Base-by-base conservation (phyloP, 2,113 vertebrate species). In the Typhlomys cinereus region DNA sequence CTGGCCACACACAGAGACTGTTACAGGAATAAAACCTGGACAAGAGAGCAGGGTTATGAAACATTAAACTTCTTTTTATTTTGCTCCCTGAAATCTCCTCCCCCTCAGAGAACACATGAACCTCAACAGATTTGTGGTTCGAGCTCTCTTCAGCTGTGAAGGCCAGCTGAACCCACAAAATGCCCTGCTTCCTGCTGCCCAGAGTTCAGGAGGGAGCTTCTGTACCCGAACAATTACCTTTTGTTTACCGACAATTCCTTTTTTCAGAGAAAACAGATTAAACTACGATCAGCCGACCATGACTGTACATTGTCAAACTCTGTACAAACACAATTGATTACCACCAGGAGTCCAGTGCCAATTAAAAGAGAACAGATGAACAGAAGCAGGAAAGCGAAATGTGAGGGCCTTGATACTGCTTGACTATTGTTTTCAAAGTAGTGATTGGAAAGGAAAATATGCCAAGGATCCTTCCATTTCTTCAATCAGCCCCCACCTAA, bases 131-230 rank as follows among this genome's bases (percentile, higher is more conserved):
- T 64, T 62, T 89, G 74, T 69, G 93, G 88, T 64, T 90, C 74
- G 0, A 93, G 97, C 97, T 97, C 97, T 97, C 96, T 98, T 91
- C 97, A 97, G 85, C 95, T 96, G 90, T 94, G 93, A 95, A 89
- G 95, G 83, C 95, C 95, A 96, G 96, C 96, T 96, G 96, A 94
- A 93, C 94, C 96, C 97, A 97, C 96, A 98, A 95, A 97, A 95
- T 52, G 7, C 50, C 93, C 89, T 74, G 39, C 64, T 96, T 97
- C 96, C 97, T 96, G 94, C 96, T 78, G 92, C 95, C 96, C 89
- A 84, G 92, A 81, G 88, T 90, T 96, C 96, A 96, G 74, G 97
- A 97, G 95, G 79, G 90, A 88, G 57, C 95, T 95, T 90, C 74
- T 97, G 95, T 93, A 71, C 76, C 92, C 83, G 86, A 96, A 29